These are phyloP conservation scores for Aphelocoma californica DNA, from an alignment of 2,797 vertebrate genomes.

Conservation along the genomic window DNA sequence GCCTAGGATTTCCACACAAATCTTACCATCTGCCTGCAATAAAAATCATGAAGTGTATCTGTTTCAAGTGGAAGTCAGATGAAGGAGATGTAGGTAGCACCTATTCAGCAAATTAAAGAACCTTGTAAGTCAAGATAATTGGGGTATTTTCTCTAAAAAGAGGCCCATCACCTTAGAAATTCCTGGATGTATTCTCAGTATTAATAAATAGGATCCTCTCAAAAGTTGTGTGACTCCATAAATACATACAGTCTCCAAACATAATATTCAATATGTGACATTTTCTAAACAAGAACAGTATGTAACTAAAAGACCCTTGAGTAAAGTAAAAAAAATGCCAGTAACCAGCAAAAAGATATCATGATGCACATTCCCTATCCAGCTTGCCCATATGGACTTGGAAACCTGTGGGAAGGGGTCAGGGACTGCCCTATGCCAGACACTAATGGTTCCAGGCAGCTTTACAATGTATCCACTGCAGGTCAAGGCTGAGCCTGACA, in stretches of 20 bases:
- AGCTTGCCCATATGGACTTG: neutral
- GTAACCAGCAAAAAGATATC: neutral
- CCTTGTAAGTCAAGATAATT: neutral
- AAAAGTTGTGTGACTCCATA: neutral
- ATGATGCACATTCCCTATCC: neutral
- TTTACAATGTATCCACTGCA: neutral
- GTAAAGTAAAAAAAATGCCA: neutral
- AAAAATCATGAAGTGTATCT: conserved; percentile 27
- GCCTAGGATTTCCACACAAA: conserved; percentile 14
- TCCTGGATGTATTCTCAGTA: neutral
- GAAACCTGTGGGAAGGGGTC: neutral
- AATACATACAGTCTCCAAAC: neutral
- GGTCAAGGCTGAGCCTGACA: neutral
- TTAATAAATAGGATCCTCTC: conserved; percentile 34
- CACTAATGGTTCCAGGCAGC: neutral
- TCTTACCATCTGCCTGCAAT: conserved; percentile 26
- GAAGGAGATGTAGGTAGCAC: conserved; percentile 25
- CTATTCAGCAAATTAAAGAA: conserved; percentile 39
- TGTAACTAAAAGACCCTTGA: neutral
- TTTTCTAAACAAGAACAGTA: neutral
- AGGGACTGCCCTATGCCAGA: neutral
- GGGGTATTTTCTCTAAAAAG: conserved; percentile 1
- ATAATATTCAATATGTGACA: neutral
- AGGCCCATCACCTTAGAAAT: neutral
- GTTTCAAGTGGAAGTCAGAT: conserved; percentile 34